These are phyloP conservation scores for Butastur rufipennis DNA, from an alignment of 2,113 vertebrate species.

Conservation along the genomic window DNA sequence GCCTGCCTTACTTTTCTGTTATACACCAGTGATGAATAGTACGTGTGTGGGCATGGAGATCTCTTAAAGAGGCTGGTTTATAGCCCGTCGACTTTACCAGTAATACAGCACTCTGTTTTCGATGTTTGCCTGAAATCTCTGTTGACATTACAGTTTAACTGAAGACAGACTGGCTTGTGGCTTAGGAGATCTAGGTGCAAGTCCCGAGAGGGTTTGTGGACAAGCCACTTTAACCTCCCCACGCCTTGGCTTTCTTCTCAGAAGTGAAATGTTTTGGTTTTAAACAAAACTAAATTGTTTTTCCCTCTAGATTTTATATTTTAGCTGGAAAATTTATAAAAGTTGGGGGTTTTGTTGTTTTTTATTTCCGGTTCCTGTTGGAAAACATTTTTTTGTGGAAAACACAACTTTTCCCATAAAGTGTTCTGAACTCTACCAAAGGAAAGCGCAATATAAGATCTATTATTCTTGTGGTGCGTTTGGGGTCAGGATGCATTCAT, in stretches of 20 bases:
- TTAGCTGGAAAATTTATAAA: not conserved
- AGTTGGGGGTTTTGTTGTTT: not conserved
- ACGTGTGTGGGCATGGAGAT: not conserved
- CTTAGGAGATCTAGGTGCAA: constrained; percentile 24
- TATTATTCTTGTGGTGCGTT: constrained; percentile 30
- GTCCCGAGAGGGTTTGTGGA: not conserved
- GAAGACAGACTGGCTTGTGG: constrained; percentile 24
- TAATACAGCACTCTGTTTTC: not conserved
- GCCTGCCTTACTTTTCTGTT: not conserved
- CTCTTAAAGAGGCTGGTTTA: not conserved
- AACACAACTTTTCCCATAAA: constrained; percentile 24
- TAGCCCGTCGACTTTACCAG: not conserved
- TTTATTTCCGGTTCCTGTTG: not conserved
- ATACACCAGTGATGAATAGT: not conserved
- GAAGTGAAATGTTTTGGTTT: not conserved
- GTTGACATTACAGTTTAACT: not conserved
- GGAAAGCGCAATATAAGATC: not conserved
- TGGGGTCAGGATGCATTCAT: constrained; percentile 34
- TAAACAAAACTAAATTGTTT: not conserved
- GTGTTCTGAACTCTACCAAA: not conserved
- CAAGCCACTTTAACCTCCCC: not conserved
- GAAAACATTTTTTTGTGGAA: not conserved
- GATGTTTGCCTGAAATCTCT: not conserved
- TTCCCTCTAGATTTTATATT: not conserved
- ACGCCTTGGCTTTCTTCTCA: not conserved